Evolutionary conservation across 2,797 vertebrate species (phyloP).

Genomic region (Syngnathus rostellatus): DNA sequence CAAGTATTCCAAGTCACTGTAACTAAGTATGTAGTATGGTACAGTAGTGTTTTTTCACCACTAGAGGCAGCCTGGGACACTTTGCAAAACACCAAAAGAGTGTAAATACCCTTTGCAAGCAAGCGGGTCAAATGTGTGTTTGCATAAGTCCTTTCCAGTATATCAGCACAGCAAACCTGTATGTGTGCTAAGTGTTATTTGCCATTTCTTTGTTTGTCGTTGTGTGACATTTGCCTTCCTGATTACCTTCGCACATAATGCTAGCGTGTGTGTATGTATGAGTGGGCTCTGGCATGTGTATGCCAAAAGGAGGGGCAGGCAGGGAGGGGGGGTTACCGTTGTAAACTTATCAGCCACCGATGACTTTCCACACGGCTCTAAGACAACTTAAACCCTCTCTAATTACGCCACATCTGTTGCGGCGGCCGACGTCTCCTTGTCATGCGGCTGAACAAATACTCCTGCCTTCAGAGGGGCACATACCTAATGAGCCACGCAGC

Average conservation of each 20-base stretch:
- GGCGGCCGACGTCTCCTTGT: slow-evolving; percentile 70
- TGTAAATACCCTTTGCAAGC: neutral
- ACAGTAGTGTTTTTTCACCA: neutral
- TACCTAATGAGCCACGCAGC: slow-evolving; percentile 73
- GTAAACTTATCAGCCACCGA: slow-evolving; percentile 72
- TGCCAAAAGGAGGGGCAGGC: slow-evolving; percentile 25
- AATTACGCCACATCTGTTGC: slow-evolving; percentile 81
- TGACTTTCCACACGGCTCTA: slow-evolving; percentile 70
- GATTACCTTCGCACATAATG: slow-evolving; percentile 31
- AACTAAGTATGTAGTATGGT: too few species aligned
- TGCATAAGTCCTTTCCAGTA: neutral
- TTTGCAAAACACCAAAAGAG: neutral
- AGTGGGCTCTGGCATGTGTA: neutral
- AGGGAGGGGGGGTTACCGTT: slow-evolving; percentile 30
- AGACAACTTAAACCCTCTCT: slow-evolving; percentile 76
- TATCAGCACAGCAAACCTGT: neutral
- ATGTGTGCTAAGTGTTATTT: slow-evolving; percentile 21
- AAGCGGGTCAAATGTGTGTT: neutral
- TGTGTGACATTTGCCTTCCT: slow-evolving; percentile 28
- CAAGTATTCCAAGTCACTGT: too few species aligned
- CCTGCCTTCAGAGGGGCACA: slow-evolving; percentile 70
- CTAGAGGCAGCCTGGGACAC: neutral
- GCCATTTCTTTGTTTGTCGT: slow-evolving; percentile 31
- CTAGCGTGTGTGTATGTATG: slow-evolving; percentile 11
- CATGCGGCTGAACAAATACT: slow-evolving; percentile 78